Evolutionary conservation across 2,797 vertebrate genomes (phyloP).

Genomic region (Channa striata): DNA sequence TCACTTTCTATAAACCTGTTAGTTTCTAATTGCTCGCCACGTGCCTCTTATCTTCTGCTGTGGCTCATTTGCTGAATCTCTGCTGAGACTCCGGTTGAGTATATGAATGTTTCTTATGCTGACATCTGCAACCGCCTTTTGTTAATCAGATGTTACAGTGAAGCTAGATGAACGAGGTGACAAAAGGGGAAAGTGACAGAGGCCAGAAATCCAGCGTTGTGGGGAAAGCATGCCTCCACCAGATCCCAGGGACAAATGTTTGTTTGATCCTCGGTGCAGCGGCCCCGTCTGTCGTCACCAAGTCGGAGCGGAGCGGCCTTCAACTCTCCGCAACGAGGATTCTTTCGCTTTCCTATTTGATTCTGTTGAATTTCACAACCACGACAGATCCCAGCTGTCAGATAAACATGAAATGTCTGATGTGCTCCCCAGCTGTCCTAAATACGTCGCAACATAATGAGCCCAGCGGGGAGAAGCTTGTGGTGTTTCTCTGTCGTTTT

Average conservation of each 20-base stretch:
- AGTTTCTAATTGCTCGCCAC: background rate
- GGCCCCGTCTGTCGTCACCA: slow-evolving; percentile 4
- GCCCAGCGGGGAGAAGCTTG: slow-evolving; percentile 30
- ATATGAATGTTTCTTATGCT: slow-evolving; percentile 10
- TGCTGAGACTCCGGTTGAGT: background rate
- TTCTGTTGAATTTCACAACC: slow-evolving; percentile 44
- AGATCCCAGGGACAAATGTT: slow-evolving; percentile 32
- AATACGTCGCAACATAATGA: slow-evolving; percentile 32
- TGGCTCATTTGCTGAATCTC: slow-evolving; percentile 38
- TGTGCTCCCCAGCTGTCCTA: slow-evolving; percentile 42
- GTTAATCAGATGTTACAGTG: slow-evolving; percentile 23
- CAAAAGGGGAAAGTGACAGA: background rate
- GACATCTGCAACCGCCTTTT: slow-evolving; percentile 33
- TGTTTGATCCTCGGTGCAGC: slow-evolving; percentile 13
- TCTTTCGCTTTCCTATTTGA: slow-evolving; percentile 30
- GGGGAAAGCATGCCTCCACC: slow-evolving; percentile 12
- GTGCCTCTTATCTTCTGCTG: slow-evolving; percentile 6
- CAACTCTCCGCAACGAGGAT: slow-evolving; percentile 9
- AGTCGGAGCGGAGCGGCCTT: slow-evolving; percentile 2
- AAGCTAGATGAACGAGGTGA: slow-evolving; percentile 10
- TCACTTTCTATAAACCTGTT: no score
- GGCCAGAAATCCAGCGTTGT: background rate
- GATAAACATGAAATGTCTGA: slow-evolving; percentile 44
- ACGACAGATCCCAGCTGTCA: slow-evolving; percentile 43
- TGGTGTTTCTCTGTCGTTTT: slow-evolving; percentile 45